Conservation (phyloP, 2,888 invertebrate genomes). For the Gymnocheta viridis region DNA sequence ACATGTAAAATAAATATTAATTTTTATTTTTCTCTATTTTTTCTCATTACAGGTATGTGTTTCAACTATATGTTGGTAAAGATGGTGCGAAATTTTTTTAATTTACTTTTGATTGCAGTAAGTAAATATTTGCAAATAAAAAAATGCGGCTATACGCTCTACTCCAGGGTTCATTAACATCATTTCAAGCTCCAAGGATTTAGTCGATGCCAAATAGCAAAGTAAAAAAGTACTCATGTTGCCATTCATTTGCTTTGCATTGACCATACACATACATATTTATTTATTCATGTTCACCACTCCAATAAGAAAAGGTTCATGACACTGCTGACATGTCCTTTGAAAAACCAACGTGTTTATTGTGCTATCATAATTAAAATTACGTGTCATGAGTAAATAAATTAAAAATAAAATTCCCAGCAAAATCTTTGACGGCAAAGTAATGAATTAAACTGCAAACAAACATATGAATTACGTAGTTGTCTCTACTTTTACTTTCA, state of each 20-base stretch:
- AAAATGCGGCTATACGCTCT: not conserved
- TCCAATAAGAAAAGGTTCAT: not conserved
- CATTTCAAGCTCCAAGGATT: not conserved
- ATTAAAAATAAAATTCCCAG: no score
- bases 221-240: not conserved
- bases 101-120: conserved; percentile 45
- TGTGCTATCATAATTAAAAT: not conserved
- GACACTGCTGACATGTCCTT: not conserved
- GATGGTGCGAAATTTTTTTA: conserved; percentile 32
- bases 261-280: conserved; percentile 10
- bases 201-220: not conserved
- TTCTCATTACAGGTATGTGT: conserved; percentile 58
- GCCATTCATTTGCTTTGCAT: not conserved
- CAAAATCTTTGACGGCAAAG: no score
- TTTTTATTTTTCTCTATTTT: conserved; percentile 23
- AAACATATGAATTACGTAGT: no score
- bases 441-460: no score
- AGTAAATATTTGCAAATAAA: conserved; percentile 50
- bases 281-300: conserved; percentile 11
- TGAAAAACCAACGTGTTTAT: conserved; percentile 4
- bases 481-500: no score
- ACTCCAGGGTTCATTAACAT: conserved; percentile 36
- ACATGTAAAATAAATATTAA: conserved; percentile 25
- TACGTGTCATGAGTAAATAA: not conserved
- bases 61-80: not conserved